Conservation (phyloP, 2,888 invertebrate genomes). For the Steinernema hermaphroditum region DNA sequence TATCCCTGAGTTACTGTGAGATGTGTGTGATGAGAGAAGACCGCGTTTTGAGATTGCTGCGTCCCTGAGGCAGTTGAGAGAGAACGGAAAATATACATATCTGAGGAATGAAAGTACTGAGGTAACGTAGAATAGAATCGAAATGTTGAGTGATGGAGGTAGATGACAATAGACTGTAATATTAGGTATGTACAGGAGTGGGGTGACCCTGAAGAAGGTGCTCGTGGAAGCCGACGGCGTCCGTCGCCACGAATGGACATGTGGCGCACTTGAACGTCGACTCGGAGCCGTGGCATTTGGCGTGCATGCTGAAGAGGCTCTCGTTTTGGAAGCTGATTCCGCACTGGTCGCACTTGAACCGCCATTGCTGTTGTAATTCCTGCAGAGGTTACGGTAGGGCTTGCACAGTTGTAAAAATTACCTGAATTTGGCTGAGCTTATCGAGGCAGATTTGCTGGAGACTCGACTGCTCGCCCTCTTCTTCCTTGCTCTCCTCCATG, state of each 20-base stretch:
- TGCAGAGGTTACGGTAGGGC: background rate
- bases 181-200: constrained; percentile 1
- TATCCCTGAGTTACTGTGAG: constrained; percentile 16
- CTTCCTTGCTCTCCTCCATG: background rate
- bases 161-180: background rate
- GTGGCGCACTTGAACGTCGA: background rate
- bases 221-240: constrained; percentile 15
- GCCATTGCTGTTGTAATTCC: constrained; percentile 21
- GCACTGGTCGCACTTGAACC: constrained; percentile 10
- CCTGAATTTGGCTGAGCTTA: constrained; percentile 18
- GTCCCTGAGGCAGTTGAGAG: constrained; percentile 25
- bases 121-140: constrained; percentile 1
- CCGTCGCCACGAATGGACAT: background rate
- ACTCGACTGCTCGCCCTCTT: background rate
- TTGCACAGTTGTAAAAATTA: background rate
- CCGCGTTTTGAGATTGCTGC: constrained; percentile 20
- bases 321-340: constrained; percentile 16
- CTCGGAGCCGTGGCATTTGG: constrained; percentile 1
- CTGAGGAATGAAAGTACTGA: constrained; percentile 26
- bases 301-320: background rate
- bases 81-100: background rate
- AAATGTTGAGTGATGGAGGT: background rate
- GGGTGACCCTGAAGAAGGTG: constrained; percentile 9
- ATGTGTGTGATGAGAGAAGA: constrained; percentile 19
- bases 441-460: constrained; percentile 4